These are phyloP conservation scores for Cynocephalus volans DNA, from an alignment of 2,113 vertebrate genomes.

Conservation along the genomic window DNA sequence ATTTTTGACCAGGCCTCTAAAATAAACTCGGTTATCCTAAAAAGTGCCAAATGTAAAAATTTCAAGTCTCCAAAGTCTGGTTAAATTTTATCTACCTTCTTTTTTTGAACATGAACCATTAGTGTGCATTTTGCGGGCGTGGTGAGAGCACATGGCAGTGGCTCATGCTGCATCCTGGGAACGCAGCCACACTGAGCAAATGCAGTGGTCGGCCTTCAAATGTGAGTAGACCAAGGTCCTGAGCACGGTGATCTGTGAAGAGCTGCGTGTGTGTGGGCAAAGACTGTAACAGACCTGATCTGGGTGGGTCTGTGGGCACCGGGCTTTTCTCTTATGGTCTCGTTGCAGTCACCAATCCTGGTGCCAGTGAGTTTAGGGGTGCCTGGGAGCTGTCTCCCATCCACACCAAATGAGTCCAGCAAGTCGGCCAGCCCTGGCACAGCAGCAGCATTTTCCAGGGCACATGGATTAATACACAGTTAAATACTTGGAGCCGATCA, in stretches of 20 bases:
- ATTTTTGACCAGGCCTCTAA: neutral
- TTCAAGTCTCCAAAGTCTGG: neutral
- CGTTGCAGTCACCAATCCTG: neutral
- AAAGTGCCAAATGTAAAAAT: neutral
- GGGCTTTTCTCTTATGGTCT: neutral
- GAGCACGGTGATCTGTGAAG: fast-evolving
- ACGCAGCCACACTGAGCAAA: neutral
- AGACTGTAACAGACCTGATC: fast-evolving
- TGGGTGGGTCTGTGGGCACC: fast-evolving
- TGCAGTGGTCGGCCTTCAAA: fast-evolving
- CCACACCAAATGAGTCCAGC: neutral
- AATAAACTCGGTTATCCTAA: neutral
- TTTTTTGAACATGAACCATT: fast-evolving
- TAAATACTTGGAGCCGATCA: neutral
- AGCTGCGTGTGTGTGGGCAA: fast-evolving
- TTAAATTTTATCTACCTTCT: neutral
- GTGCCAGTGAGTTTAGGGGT: neutral
- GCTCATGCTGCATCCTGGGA: neutral
- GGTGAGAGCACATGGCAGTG: fast-evolving
- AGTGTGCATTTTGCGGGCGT: neutral
- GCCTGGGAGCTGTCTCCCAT: neutral
- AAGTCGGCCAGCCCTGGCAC: fast-evolving
- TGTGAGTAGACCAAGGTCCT: neutral
- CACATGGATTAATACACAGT: neutral
- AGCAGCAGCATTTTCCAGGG: neutral